Conservation (phyloP, 2,113 vertebrate genomes). For the Alces alces region DNA sequence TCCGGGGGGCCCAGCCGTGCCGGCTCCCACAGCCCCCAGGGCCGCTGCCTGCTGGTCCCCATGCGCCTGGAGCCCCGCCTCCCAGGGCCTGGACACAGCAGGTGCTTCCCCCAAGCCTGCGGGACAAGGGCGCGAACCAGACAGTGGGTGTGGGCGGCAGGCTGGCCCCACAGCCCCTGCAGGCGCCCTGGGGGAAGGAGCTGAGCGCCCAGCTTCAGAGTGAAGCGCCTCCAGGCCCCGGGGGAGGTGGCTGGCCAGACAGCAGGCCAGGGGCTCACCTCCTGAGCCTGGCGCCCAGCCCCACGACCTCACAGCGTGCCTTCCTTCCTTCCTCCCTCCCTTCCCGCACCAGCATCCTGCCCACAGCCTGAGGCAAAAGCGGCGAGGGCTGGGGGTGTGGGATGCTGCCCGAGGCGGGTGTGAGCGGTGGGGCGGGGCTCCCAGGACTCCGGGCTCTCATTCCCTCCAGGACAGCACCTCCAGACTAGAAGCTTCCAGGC, state of each 20-base stretch:
- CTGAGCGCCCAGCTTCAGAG: not conserved
- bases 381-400: not conserved
- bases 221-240: not conserved
- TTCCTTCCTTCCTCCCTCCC: not conserved
- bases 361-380: not conserved
- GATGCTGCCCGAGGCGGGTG: not conserved
- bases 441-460: not conserved
- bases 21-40: no score
- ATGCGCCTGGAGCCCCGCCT: fast-evolving
- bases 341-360: not conserved
- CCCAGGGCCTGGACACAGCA: not conserved
- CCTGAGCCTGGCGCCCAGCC: not conserved
- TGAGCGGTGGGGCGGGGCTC: not conserved
- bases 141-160: fast-evolving
- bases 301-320: not conserved
- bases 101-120: not conserved
- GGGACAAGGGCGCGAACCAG: not conserved
- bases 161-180: not conserved
- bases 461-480: not conserved
- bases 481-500: not conserved
- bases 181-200: not conserved
- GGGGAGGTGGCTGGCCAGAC: not conserved
- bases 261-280: not conserved
- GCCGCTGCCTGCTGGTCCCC: no score
- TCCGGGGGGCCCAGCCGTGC: not conserved